Percentiles rank a stretch among this genome's conserved stretches.
These are phyloP conservation scores for Morpho achilles DNA, from an alignment of 2,888 invertebrate species.

Conservation along the genomic window DNA sequence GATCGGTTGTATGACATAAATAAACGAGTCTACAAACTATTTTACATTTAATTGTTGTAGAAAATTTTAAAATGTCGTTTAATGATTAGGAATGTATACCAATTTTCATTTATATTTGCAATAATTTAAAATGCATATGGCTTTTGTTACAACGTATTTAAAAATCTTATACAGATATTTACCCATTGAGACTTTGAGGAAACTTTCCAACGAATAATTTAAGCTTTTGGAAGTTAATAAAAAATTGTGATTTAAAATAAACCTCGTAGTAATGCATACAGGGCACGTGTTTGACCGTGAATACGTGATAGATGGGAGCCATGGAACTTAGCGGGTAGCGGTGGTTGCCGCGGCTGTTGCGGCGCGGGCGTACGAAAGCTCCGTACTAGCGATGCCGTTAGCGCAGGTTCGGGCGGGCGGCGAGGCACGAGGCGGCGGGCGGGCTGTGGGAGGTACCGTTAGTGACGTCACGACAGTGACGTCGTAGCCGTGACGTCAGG, in stretches of 20 bases:
- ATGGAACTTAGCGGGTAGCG: constrained; percentile 30
- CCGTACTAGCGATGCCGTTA: constrained; percentile 76
- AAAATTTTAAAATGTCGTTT: no score
- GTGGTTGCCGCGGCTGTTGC: constrained; percentile 29
- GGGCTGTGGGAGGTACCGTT: constrained; percentile 79
- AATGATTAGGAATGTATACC: no score
- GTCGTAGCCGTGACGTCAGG: constrained; percentile 73
- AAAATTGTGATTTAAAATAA: not conserved
- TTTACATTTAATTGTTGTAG: no score
- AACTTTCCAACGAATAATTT: no score
- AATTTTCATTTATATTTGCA: no score
- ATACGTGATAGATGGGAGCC: constrained; percentile 22
- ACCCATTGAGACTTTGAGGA: no score
- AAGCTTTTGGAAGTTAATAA: not conserved
- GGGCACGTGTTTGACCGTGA: constrained; percentile 23
- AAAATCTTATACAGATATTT: no score
- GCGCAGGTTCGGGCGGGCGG: constrained; percentile 77
- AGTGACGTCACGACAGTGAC: constrained; percentile 72
- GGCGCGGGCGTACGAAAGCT: constrained; percentile 65
- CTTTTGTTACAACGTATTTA: no score
- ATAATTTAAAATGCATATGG: no score
- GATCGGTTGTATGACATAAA: no score
- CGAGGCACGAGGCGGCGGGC: constrained; percentile 66
- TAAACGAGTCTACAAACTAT: no score
- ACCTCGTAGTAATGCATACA: constrained; percentile 12